phyloP scores from a whole-genome alignment of 2,113 vertebrate species.

The Apteryx mantelli region DNA sequence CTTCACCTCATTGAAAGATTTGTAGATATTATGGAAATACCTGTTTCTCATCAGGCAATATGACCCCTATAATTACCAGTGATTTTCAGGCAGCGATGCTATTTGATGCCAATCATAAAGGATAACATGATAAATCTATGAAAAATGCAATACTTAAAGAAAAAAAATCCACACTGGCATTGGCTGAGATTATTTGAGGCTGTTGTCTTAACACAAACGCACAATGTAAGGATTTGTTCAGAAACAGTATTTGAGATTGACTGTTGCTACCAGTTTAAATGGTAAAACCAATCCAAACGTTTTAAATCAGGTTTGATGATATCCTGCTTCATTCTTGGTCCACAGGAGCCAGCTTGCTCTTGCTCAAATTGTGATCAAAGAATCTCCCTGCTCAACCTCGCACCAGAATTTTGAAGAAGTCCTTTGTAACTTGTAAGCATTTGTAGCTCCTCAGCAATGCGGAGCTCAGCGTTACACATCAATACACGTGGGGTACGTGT shows the following conservation, averaged over 20 bases:
- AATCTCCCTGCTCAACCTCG: background rate
- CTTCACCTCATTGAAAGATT: background rate
- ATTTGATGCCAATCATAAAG: background rate
- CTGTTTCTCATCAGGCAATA: slow-evolving; percentile 37
- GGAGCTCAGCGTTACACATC: background rate
- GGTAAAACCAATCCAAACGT: background rate
- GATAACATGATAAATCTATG: background rate
- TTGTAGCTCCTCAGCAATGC: background rate
- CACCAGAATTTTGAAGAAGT: background rate
- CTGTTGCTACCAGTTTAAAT: background rate
- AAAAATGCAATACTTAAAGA: background rate
- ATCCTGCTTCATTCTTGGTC: background rate
- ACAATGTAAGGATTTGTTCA: background rate
- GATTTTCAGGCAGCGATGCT: background rate
- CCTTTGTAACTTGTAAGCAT: background rate
- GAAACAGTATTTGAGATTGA: background rate
- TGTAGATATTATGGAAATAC: background rate
- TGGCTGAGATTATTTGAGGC: background rate
- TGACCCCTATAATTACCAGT: slow-evolving; percentile 17
- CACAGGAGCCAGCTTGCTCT: background rate
- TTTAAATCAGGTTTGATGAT: background rate
- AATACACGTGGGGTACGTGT: background rate
- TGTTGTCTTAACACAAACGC: background rate
- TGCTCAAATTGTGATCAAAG: background rate
- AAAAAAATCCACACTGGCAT: background rate